These are phyloP conservation scores for Furcifer pardalis DNA, from an alignment of 2,797 vertebrate species.

Conservation along the genomic window DNA sequence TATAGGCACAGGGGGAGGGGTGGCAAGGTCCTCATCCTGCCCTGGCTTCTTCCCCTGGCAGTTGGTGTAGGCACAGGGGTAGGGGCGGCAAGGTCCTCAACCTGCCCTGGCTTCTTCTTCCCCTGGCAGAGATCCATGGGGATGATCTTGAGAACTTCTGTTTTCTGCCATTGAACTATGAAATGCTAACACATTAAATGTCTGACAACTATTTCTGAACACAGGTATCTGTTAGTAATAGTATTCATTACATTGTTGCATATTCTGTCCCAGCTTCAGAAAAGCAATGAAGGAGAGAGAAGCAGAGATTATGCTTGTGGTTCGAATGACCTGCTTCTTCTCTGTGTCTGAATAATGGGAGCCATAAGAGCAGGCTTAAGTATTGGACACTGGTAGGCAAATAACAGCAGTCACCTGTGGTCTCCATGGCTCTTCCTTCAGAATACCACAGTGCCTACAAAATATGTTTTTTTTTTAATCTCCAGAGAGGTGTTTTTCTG, in stretches of 20 bases:
- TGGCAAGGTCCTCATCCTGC: too few relatives aligned
- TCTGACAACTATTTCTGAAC: slow-evolving; percentile 34
- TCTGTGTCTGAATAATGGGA: neutral
- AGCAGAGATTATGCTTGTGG: neutral
- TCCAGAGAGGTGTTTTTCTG: too few relatives aligned
- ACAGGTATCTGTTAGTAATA: slow-evolving; percentile 24
- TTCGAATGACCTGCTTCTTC: neutral
- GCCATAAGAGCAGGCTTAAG: neutral
- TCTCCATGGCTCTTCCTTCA: neutral
- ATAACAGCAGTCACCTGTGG: neutral
- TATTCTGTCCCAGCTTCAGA: slow-evolving; percentile 24
- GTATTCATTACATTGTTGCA: slow-evolving; percentile 29
- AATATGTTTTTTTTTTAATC: too few relatives aligned
- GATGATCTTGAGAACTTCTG: neutral
- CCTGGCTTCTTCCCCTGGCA: too few relatives aligned
- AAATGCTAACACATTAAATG: slow-evolving; percentile 11
- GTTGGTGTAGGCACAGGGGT: too few relatives aligned
- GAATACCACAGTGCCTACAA: neutral
- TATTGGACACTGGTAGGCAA: neutral
- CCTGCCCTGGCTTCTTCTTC: too few relatives aligned
- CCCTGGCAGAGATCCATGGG: too few relatives aligned
- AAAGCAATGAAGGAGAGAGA: neutral
- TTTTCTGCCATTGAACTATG: neutral
- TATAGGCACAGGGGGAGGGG: too few relatives aligned
- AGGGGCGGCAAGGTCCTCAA: too few relatives aligned